Conservation (phyloP, 2,888 invertebrate species). For the Thera obeliscata region DNA sequence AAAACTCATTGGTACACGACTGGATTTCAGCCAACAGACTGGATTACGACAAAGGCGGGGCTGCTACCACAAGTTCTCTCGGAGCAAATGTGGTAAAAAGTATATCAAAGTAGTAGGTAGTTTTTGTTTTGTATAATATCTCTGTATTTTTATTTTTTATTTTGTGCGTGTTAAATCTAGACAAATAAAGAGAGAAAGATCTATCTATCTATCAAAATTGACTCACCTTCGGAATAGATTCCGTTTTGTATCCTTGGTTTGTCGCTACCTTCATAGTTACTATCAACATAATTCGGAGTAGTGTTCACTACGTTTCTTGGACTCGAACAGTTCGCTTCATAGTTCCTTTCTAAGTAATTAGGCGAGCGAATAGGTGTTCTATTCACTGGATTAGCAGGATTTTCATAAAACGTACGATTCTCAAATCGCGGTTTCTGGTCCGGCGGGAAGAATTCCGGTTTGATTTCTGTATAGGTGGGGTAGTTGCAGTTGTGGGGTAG, state of each 20-base stretch:
- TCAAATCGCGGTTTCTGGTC: conserved; percentile 64
- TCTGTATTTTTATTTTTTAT: no score
- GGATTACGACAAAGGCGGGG: no score
- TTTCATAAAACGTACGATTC: conserved; percentile 73
- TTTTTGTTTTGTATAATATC: no score
- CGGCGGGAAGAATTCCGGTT: conserved; percentile 61
- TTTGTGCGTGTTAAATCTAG: no score
- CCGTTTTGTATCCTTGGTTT: conserved; percentile 58
- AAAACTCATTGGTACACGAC: no score
- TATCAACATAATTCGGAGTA: conserved; percentile 71
- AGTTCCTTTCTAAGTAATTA: conserved; percentile 69
- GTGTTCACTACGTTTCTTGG: conserved; percentile 70
- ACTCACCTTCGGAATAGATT: conserved; percentile 66
- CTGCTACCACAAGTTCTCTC: no score
- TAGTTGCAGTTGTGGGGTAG: conserved; percentile 71
- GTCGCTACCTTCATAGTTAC: conserved; percentile 63
- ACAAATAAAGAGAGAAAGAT: no score
- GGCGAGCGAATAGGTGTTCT: conserved; percentile 64
- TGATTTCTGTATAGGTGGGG: conserved; percentile 76
- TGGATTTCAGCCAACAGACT: no score
- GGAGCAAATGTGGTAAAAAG: no score
- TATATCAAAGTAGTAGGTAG: no score
- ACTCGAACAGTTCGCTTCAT: conserved; percentile 67
- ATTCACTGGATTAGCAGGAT: conserved; percentile 59
- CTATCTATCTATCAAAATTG: neutral